Conservation (phyloP, 2,888 invertebrate genomes). For the Cylloceria caligata region DNA sequence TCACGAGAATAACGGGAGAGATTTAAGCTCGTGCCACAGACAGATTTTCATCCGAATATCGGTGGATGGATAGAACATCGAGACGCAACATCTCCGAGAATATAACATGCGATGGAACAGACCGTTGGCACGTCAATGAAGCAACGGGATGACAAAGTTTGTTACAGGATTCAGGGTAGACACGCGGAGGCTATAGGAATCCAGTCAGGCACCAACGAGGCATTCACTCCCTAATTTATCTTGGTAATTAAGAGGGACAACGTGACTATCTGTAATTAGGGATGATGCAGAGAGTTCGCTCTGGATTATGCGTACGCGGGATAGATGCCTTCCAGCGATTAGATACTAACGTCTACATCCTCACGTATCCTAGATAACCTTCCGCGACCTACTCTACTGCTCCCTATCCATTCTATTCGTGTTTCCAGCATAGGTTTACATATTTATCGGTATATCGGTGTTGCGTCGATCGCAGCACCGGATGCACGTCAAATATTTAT, state of each 20-base stretch:
- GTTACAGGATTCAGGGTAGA: slow-evolving; percentile 6
- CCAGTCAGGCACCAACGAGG: slow-evolving; percentile 5
- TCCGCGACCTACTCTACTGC: slow-evolving; percentile 11
- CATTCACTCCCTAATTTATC: slow-evolving; percentile 36
- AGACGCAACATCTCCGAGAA: background rate
- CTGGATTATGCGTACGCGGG: slow-evolving; percentile 44
- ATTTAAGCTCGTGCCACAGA: background rate
- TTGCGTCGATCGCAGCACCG: slow-evolving; percentile 21
- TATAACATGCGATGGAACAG: background rate
- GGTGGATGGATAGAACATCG: background rate
- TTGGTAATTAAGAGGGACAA: slow-evolving; percentile 59
- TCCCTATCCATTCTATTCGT: background rate
- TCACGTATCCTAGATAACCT: background rate
- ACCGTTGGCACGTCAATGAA: slow-evolving; percentile 49
- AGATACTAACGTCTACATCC: slow-evolving; percentile 29
- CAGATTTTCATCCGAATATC: slow-evolving; percentile 6
- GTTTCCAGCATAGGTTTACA: slow-evolving; percentile 16
- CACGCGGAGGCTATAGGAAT: slow-evolving; percentile 7
- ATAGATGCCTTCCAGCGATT: slow-evolving; percentile 30
- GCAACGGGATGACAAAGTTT: slow-evolving; percentile 47
- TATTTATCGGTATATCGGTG: slow-evolving; percentile 32
- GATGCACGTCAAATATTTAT: slow-evolving; percentile 20
- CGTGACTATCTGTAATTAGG: slow-evolving; percentile 57
- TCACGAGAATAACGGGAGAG: background rate
- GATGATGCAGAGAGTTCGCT: slow-evolving; percentile 32